These are phyloP conservation scores for Chirona hameri DNA, from an alignment of 2,888 invertebrate species.

Conservation along the genomic window DNA sequence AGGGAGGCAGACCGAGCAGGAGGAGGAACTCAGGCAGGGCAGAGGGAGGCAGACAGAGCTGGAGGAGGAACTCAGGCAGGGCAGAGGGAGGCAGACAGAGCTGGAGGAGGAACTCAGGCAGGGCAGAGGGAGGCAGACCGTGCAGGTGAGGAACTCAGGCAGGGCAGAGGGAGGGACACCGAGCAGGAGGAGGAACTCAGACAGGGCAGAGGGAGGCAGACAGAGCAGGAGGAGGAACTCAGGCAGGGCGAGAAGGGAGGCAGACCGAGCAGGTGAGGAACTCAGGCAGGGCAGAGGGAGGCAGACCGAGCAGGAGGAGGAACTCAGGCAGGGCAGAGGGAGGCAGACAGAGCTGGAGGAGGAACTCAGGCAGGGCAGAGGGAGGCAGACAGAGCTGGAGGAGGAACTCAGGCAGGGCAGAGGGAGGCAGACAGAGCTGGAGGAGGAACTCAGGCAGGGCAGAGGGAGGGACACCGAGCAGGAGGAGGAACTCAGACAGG, in stretches of 20 bases:
- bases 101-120: neutral
- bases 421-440: neutral
- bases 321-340: too few species aligned
- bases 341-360: too few species aligned
- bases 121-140: neutral
- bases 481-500: neutral
- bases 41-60: neutral
- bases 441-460: too few species aligned
- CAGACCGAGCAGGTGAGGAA: constrained; percentile 68
- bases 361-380: too few species aligned
- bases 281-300: neutral
- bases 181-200: too few species aligned
- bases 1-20: neutral
- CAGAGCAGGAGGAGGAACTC: neutral
- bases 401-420: neutral
- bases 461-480: too few species aligned
- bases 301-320: neutral
- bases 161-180: neutral
- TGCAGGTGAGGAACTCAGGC: too few species aligned
- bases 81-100: neutral
- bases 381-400: constrained; percentile 74
- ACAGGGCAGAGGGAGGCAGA: neutral
- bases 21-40: neutral
- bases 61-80: neutral
- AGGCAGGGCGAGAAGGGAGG: neutral